Base-by-base conservation (phyloP, 2,888 invertebrate species). In the Lymantria dispar region DNA sequence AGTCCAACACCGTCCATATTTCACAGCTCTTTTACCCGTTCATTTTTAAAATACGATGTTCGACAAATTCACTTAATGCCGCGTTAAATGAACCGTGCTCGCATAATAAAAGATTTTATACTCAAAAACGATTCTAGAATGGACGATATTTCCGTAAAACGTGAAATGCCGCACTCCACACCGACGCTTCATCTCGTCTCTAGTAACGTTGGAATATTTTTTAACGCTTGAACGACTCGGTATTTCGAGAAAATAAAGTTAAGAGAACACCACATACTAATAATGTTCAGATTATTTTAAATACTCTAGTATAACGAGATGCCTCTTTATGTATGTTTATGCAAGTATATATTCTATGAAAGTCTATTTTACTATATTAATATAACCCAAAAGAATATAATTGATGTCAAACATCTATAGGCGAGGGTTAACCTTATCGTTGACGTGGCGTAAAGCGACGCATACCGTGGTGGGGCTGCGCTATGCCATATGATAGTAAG, bases 21-120 rank as follows among this genome's bases (percentile, higher is more conserved):
- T 80, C 71, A 78, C 76, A 80, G 76, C 74, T 78, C 77, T 82
- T 84, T 83, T 80, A 81, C 82, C 81, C 81, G 77, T 86, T 83
- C 85, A 81, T 85, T 87, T 83, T 87, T 80, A 80, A 83, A 88
- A 86, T 83, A 87, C 84, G 84, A 80, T 85, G 87, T 88, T 87
- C 86, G 82, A 88, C 88, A 88, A 88, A 89, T 88, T 88, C 88
- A 87, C 88, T 89, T 88, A 87, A 87, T 85, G 85, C 84, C 75
- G 82, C 81, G 87, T 86, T 89, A 86, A 90, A 90, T 88, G 89
- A 89, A 90, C 88, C 84, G 86, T 89, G 79, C 75, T 85, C 80
- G 83, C 83, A 85, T 88, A 88, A 88, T 87, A 90, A 90, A 89
- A 88, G 89, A 89, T 85, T 88, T 87, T 87, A 83, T 84, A 85